Percentiles rank a stretch among this genome's conserved stretches.
These are phyloP conservation scores for Cyprinella venusta DNA, from an alignment of 2,797 vertebrate genomes.

Conservation along the genomic window DNA sequence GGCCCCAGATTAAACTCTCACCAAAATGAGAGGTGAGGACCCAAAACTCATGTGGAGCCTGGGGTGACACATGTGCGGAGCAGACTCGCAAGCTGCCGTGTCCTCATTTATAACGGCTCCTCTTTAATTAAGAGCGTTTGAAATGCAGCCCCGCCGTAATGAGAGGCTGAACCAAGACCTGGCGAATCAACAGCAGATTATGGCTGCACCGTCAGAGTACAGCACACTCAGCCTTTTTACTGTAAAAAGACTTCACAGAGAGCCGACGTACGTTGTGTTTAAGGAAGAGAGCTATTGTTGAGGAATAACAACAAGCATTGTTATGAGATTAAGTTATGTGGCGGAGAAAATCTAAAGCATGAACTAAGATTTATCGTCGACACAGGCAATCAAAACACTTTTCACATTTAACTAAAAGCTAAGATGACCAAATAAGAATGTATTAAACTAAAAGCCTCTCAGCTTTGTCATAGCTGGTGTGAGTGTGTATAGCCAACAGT, in stretches of 20 bases:
- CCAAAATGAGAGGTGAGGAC: conserved; percentile 42
- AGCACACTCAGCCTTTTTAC: conserved; percentile 35
- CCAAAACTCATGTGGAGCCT: conserved; percentile 17
- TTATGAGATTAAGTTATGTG: background rate
- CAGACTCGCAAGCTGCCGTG: conserved; percentile 64
- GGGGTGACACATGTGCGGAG: conserved; percentile 72
- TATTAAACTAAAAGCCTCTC: conserved; percentile 1
- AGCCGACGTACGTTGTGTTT: background rate
- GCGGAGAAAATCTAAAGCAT: background rate
- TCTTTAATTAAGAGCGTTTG: conserved; percentile 79
- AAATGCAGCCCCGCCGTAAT: conserved; percentile 77
- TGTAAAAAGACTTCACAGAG: conserved; percentile 7
- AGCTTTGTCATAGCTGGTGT: background rate
- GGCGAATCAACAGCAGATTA: conserved; percentile 81
- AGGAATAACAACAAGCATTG: background rate
- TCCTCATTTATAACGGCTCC: conserved; percentile 63
- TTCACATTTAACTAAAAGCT: background rate
- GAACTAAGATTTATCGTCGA: conserved; percentile 8
- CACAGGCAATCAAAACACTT: background rate
- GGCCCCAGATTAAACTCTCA: conserved; percentile 1
- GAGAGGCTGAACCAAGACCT: conserved; percentile 72
- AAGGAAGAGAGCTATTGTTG: conserved; percentile 4
- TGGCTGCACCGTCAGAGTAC: too few relatives aligned
- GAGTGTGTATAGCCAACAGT: background rate
- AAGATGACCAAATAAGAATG: background rate